Conservation (phyloP, 92 coral and sea anemone genomes). For the Palythoa heliodiscus region DNA sequence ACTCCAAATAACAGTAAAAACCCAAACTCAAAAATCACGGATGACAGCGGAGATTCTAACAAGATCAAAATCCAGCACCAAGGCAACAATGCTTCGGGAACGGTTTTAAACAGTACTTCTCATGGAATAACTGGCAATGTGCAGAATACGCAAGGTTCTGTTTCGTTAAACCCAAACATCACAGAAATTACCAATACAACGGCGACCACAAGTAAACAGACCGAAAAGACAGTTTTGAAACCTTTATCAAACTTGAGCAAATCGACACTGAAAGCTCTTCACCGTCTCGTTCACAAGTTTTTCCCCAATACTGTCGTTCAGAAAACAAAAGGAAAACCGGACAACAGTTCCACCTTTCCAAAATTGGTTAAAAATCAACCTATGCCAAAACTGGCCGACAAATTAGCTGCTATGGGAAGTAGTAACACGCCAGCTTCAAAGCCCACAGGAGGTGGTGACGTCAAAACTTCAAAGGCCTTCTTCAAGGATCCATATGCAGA, state of each 20-base stretch:
- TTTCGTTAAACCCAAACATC: not conserved
- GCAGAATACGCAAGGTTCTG: not conserved
- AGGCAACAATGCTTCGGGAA: not conserved
- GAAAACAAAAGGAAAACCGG: conserved; percentile 15
- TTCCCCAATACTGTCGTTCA: conserved; percentile 31
- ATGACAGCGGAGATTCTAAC: not conserved
- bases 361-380: not conserved
- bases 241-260: conserved; percentile 31
- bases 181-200: not conserved
- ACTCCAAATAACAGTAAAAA: not conserved
- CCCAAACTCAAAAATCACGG: not conserved
- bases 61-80: not conserved
- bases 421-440: not conserved
- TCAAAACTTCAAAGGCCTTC: not conserved
- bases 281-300: conserved; percentile 35
- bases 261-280: conserved; percentile 29
- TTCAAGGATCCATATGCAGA: conserved; percentile 81
- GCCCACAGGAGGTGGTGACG: conserved; percentile 47
- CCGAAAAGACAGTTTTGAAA: conserved; percentile 33
- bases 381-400: conserved; percentile 21
- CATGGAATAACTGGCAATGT: not conserved
- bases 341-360: not conserved
- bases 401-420: conserved; percentile 17
- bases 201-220: not conserved
- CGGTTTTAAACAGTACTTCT: not conserved